A percentile compares a stretch with the other conserved stretches of the same genome.
Evolutionary conservation across 2,797 vertebrate genomes (phyloP).

Genomic region (Sphenopsis melanotis): DNA sequence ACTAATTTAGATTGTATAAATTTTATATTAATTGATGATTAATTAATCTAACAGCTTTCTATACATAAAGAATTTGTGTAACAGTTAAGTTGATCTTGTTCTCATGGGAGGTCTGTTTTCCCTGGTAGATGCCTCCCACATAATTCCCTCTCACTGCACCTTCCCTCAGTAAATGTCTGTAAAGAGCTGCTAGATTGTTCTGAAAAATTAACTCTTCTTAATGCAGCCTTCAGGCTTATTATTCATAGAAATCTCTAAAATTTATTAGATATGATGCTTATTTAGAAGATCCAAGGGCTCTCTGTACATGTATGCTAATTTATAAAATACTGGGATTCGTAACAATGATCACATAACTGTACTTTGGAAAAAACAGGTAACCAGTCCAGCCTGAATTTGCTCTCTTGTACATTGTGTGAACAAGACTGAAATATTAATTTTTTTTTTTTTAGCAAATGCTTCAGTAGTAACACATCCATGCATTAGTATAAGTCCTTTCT

Average conservation of each 20-base stretch:
- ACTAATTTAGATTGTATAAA: neutral
- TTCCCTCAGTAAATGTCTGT: neutral
- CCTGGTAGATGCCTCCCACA: neutral
- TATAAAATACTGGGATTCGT: neutral
- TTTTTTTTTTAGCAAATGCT: neutral
- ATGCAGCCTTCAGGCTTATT: neutral
- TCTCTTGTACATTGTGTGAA: neutral
- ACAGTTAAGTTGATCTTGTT: neutral
- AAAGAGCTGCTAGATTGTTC: neutral
- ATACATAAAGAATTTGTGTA: neutral
- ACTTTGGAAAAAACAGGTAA: neutral
- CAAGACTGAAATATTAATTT: neutral
- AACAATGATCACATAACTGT: neutral
- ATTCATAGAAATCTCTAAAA: neutral
- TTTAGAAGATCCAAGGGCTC: neutral
- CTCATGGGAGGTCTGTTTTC: neutral
- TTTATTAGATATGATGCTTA: neutral
- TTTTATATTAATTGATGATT: neutral
- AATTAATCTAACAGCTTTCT: neutral
- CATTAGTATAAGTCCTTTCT: neutral
- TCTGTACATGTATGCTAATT: fast-evolving
- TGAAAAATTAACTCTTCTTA: neutral
- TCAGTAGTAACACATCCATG: neutral
- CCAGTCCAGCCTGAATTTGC: neutral
- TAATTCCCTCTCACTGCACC: neutral